A percentile compares a stretch with the other conserved stretches of the same genome.
phyloP scores from a whole-genome alignment of 2,888 invertebrate species.

The Eupeodes luniger region DNA sequence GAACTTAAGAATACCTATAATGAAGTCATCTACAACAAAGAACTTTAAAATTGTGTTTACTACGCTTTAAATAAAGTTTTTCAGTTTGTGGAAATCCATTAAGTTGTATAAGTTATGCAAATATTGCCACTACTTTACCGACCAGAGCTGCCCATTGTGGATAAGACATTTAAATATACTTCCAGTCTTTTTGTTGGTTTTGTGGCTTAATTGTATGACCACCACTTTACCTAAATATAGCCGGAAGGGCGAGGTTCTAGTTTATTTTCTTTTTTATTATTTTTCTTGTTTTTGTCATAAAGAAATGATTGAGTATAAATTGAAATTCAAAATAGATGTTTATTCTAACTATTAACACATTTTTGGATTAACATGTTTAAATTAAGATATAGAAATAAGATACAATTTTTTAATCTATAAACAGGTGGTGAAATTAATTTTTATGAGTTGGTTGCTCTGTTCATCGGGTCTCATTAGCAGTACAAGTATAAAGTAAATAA shows the following conservation, averaged over 20 bases:
- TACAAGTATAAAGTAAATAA: neutral
- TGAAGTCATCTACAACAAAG: too few relatives aligned
- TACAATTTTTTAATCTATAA: constrained; percentile 7
- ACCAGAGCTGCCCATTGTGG: too few relatives aligned
- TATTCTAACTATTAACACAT: neutral
- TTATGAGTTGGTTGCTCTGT: constrained; percentile 18
- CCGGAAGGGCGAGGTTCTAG: constrained; percentile 37
- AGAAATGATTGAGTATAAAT: neutral
- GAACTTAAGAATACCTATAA: too few relatives aligned
- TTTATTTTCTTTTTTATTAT: neutral
- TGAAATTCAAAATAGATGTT: constrained; percentile 7
- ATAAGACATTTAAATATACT: too few relatives aligned
- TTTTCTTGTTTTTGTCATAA: neutral
- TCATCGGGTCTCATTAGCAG: constrained; percentile 16
- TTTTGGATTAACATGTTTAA: neutral
- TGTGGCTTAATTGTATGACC: neutral
- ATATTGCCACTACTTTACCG: too few relatives aligned
- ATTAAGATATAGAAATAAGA: neutral
- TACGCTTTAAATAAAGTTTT: too few relatives aligned
- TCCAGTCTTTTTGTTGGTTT: too few relatives aligned
- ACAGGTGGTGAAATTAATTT: constrained; percentile 48
- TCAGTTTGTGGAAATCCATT: too few relatives aligned
- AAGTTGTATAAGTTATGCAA: too few relatives aligned
- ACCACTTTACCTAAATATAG: neutral
- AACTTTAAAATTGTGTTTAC: too few relatives aligned